Percentiles rank a stretch among this genome's conserved stretches.
phyloP scores from a whole-genome alignment of 2,113 vertebrate species.

The Amphilophus citrinellus region DNA sequence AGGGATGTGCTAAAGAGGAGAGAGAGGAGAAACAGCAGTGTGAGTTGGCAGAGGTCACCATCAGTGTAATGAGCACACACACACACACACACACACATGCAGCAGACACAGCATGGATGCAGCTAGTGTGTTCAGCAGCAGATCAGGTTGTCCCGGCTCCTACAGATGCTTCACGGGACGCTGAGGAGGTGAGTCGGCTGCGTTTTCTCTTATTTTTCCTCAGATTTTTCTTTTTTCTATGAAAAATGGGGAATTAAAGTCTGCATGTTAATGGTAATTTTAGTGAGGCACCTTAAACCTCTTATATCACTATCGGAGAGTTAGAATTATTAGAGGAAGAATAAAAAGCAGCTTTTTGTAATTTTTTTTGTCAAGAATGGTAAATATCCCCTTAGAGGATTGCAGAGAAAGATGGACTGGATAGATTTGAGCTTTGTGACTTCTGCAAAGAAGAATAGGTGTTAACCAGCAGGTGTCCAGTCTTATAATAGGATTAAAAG shows the following conservation, averaged over 20 bases:
- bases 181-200: slow-evolving; percentile 34
- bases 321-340: too few species aligned
- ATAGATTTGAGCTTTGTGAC: background rate
- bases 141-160: slow-evolving; percentile 59
- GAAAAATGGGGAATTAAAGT: background rate
- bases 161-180: slow-evolving; percentile 52
- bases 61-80: slow-evolving; percentile 30
- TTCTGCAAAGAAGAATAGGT: background rate
- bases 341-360: background rate
- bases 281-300: background rate
- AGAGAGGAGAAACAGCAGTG: slow-evolving; percentile 9
- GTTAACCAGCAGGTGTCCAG: background rate
- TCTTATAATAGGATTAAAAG: slow-evolving; percentile 7
- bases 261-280: accelerated
- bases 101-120: slow-evolving; percentile 58
- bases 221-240: background rate
- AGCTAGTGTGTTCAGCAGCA: slow-evolving; percentile 39
- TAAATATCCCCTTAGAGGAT: background rate
- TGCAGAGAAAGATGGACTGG: background rate
- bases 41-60: slow-evolving; percentile 26
- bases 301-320: background rate
- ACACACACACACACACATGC: slow-evolving; percentile 18
- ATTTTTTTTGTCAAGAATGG: accelerated
- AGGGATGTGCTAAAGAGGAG: slow-evolving; percentile 20
- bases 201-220: background rate